phyloP scores from a whole-genome alignment of 2,888 invertebrate genomes.

The Phasia obesa region DNA sequence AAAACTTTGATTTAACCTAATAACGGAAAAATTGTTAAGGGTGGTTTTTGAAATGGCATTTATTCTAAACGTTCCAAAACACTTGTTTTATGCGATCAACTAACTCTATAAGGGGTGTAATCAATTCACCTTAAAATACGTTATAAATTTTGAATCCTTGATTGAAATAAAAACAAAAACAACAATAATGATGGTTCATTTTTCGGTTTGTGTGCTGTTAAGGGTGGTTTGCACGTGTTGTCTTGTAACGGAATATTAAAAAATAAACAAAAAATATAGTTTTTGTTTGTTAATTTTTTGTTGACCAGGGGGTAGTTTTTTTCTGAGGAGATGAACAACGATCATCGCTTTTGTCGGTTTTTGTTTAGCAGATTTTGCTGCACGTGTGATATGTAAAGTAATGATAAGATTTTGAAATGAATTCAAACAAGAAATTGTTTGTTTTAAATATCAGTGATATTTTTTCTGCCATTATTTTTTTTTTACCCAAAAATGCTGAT shows the following conservation, averaged over 20 bases:
- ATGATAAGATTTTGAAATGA: constrained; percentile 1
- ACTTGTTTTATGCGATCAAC: constrained; percentile 50
- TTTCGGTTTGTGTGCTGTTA: background rate
- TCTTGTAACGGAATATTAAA: constrained; percentile 46
- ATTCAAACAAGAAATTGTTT: constrained; percentile 10
- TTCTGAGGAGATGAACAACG: background rate
- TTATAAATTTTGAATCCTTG: constrained; percentile 35
- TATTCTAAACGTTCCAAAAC: constrained; percentile 23
- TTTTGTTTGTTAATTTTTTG: background rate
- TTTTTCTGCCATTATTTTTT: background rate
- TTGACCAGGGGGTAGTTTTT: constrained; percentile 66
- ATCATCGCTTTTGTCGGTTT: constrained; percentile 5
- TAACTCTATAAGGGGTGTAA: constrained; percentile 33
- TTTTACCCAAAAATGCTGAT: constrained; percentile 35
- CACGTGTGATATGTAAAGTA: constrained; percentile 51
- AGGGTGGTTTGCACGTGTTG: constrained; percentile 69
- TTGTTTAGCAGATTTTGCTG: constrained; percentile 44
- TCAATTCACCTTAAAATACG: constrained; percentile 44
- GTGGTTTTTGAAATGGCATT: constrained; percentile 20
- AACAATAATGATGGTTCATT: background rate
- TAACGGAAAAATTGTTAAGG: constrained; percentile 8
- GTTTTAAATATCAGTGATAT: too few relatives aligned
- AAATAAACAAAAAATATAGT: constrained; percentile 1
- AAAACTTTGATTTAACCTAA: constrained; percentile 20
- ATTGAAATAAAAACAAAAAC: constrained; percentile 16